These are phyloP conservation scores for Catharus bicknelli DNA, from an alignment of 2,113 vertebrate genomes.

Conservation along the genomic window DNA sequence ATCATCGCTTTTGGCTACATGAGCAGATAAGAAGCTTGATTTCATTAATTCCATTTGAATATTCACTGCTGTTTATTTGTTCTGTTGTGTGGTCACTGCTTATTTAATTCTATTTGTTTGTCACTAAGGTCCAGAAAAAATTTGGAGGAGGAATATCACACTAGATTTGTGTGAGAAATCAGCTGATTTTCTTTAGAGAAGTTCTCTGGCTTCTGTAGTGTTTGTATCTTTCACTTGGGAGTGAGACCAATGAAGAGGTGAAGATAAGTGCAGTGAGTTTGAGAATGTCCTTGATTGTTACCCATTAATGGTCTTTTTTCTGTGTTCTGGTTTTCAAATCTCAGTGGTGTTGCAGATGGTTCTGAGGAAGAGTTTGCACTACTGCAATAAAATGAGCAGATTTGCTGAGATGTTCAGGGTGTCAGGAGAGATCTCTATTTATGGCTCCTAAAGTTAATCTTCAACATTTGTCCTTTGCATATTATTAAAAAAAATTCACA, in stretches of 20 bases:
- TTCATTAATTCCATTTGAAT: background rate
- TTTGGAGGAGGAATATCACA: background rate
- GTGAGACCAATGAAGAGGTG: background rate
- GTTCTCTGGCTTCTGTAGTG: background rate
- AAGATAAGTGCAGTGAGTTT: background rate
- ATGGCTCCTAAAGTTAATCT: background rate
- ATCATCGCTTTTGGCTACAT: background rate
- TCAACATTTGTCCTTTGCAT: background rate
- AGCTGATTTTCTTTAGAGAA: background rate
- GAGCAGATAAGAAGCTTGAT: background rate
- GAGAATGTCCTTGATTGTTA: background rate
- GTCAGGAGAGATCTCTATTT: background rate
- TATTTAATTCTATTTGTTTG: background rate
- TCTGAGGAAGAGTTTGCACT: background rate
- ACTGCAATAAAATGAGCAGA: constrained; percentile 22
- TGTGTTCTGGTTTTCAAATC: background rate
- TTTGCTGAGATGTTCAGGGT: constrained; percentile 4
- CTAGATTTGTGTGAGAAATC: background rate
- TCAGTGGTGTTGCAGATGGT: constrained; percentile 15
- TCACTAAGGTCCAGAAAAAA: background rate
- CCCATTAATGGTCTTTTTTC: background rate
- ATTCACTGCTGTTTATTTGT: background rate
- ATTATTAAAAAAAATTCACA: background rate
- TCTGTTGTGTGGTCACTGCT: background rate
- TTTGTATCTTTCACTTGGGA: background rate